Base-by-base conservation (phyloP, 1,140 invertebrate genomes). In the Myzus persicae region DNA sequence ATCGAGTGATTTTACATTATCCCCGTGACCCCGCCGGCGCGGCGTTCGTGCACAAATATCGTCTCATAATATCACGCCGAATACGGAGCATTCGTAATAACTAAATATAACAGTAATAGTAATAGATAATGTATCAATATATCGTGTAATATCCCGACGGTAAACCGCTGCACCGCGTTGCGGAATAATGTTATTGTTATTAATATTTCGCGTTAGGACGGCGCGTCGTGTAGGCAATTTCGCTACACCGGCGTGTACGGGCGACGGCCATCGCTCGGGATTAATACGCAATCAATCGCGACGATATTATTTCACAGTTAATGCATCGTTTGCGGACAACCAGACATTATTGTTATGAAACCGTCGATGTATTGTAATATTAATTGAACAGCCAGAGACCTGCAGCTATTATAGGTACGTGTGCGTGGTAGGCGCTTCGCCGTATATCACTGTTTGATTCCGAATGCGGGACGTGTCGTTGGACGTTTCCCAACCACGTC, bases 171-270 rank as follows among this genome's bases (percentile, higher is more conserved):
- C 54, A 59, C 26, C 8, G 54, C 54, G 9, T 31, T 59, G 1
- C 2, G 3, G 1, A 11, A 31, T 31, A 31, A 4, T 59, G 11
- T 59, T 26, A 8, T 59, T 31, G 26, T 59, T 46, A 46, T 7
- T 87, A 87, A 44, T 18, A 48, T 18, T 87, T 87, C 8, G 18
- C 42, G 84, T n/a, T 44, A 22, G 42, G 31, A 91, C 90, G 90
- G 90, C 90, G 38, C 38, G 18, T 0, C 18, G 24, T 76, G 5
- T 91, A 91, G 90, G 90, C 90, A 76, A 67, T 91, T 91, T 76
- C 38, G 26, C 40, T 91, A 91, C 90, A 22, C 44, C 36, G 14
- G 11, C 44, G 89, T 42, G 22, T 24, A 31, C 24, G 31, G 1
- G 11, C 82, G 24, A 24, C 38, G 6, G 24, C 1, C 40, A 11